Conservation (phyloP, 2,888 invertebrate genomes). For the Boloria selene region DNA sequence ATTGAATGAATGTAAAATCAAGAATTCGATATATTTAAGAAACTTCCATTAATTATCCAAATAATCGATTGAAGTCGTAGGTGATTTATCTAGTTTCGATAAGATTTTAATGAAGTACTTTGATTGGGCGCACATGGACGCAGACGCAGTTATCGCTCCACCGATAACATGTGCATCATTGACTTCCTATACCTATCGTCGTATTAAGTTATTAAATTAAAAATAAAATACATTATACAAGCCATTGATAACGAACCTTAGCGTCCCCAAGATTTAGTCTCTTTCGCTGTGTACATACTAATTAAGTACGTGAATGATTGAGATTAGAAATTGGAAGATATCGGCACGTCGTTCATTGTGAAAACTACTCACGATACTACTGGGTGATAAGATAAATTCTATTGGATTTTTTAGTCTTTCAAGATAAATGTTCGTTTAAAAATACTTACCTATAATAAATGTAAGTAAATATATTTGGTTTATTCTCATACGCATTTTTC, state of each 20-base stretch:
- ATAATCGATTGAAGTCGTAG: constrained; percentile 80
- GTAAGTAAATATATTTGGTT: too few relatives aligned
- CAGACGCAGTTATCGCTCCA: constrained; percentile 68
- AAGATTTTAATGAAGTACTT: constrained; percentile 83
- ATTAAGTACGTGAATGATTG: constrained; percentile 80
- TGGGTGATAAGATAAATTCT: constrained; percentile 78
- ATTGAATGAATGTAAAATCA: constrained; percentile 55
- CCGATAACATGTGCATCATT: constrained; percentile 73
- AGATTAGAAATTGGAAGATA: constrained; percentile 81
- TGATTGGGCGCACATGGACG: constrained; percentile 78
- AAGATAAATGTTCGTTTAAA: too few relatives aligned
- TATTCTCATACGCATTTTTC: too few relatives aligned
- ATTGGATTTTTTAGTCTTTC: constrained; percentile 70
- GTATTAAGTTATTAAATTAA: constrained; percentile 82
- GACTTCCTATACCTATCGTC: constrained; percentile 74
- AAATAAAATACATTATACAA: constrained; percentile 57
- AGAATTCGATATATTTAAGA: constrained; percentile 75
- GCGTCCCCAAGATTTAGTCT: constrained; percentile 41
- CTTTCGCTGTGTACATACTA: constrained; percentile 51
- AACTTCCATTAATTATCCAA: constrained; percentile 79
- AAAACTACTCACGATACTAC: constrained; percentile 79
- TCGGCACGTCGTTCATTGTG: constrained; percentile 81
- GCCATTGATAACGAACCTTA: constrained; percentile 56
- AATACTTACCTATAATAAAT: too few relatives aligned
- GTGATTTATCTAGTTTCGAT: constrained; percentile 82